Evolutionary conservation across 2,888 invertebrate species (phyloP).

Genomic region (Pheosia gnoma): DNA sequence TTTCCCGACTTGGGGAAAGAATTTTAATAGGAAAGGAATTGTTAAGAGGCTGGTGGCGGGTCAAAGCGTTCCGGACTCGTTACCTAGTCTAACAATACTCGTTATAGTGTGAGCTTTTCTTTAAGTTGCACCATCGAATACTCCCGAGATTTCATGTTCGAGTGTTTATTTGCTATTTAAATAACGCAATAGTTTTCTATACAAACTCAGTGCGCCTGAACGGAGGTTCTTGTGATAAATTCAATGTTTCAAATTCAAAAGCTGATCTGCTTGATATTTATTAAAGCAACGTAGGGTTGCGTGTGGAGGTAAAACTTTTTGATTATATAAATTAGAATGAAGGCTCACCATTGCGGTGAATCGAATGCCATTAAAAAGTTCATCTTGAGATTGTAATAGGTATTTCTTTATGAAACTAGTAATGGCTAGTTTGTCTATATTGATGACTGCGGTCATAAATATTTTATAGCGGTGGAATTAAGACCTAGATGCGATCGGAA

Average conservation of each 20-base stretch:
- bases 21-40: constrained; percentile 76
- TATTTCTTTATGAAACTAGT: neutral
- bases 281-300: constrained; percentile 16
- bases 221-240: constrained; percentile 34
- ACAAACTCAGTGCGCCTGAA: constrained; percentile 34
- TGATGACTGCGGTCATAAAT: neutral
- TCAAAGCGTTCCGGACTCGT: constrained; percentile 64
- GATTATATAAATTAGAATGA: neutral
- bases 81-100: constrained; percentile 56
- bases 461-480: neutral
- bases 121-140: constrained; percentile 50
- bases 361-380: constrained; percentile 1
- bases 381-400: constrained; percentile 3
- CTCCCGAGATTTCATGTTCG: constrained; percentile 51
- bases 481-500: neutral
- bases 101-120: constrained; percentile 55
- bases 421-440: neutral
- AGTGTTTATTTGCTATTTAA: constrained; percentile 58
- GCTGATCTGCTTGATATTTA: constrained; percentile 34
- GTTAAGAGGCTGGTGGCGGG: constrained; percentile 56
- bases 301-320: neutral
- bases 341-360: neutral
- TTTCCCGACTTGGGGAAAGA: constrained; percentile 65
- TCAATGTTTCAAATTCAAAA: constrained; percentile 44
- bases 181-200: constrained; percentile 53